These are phyloP conservation scores for Gavialis gangeticus DNA, from an alignment of 2,113 vertebrate species.

Conservation along the genomic window DNA sequence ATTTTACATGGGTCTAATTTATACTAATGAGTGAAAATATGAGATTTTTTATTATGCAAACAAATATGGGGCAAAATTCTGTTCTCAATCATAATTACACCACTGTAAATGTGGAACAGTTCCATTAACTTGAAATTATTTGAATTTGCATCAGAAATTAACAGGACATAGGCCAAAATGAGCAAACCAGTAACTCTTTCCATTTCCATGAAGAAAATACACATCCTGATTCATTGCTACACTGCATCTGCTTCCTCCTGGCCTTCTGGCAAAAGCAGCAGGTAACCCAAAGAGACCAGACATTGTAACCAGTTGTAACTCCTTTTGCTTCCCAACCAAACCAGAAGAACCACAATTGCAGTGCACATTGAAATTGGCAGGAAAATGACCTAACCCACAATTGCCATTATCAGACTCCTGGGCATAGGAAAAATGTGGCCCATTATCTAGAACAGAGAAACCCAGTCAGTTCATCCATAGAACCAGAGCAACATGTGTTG, in stretches of 20 bases:
- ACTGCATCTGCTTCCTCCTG: neutral
- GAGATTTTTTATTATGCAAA: neutral
- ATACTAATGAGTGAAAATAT: rapidly evolving
- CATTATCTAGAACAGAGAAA: too few species aligned
- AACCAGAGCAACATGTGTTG: too few species aligned
- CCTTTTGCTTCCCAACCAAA: neutral
- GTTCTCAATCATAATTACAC: neutral
- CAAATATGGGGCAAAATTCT: neutral
- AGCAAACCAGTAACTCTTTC: neutral
- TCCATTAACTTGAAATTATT: neutral
- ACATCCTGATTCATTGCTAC: neutral
- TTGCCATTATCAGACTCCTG: neutral
- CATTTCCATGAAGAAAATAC: neutral
- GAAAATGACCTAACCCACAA: neutral
- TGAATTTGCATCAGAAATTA: neutral
- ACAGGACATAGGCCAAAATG: neutral
- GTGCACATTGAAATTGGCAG: neutral
- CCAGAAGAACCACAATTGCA: neutral
- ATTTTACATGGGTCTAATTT: neutral
- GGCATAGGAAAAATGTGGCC: neutral
- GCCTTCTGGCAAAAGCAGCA: neutral
- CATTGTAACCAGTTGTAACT: neutral
- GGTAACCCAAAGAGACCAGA: neutral
- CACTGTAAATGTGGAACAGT: neutral
- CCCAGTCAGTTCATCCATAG: too few species aligned